A percentile compares a stretch with the other conserved stretches of the same genome.
These are phyloP conservation scores for Eutolmus rufibarbis DNA, from an alignment of 2,888 invertebrate species.

Conservation along the genomic window DNA sequence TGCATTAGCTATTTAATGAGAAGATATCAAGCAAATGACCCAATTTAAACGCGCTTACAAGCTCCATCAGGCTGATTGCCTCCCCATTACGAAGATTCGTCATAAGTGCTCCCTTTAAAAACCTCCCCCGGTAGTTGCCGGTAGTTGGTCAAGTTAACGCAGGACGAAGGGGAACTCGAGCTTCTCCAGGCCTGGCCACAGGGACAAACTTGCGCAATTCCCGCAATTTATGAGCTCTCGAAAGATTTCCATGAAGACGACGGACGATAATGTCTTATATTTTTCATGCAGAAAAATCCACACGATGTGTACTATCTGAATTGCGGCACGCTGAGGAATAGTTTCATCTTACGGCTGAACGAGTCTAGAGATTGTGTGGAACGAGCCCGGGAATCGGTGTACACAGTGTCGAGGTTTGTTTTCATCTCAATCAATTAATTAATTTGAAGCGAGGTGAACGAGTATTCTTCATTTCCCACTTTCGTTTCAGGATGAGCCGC, in stretches of 20 bases:
- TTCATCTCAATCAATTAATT: background rate
- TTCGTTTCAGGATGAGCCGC: constrained; percentile 58
- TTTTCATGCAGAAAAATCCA: constrained; percentile 56
- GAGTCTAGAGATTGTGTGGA: constrained; percentile 62
- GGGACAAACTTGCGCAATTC: background rate
- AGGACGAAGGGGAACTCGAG: background rate
- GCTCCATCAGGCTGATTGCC: background rate
- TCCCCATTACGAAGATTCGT: background rate
- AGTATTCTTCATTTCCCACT: background rate
- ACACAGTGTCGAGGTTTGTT: constrained; percentile 57
- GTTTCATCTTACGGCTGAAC: constrained; percentile 62
- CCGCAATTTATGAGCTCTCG: background rate
- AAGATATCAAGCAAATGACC: constrained; percentile 9
- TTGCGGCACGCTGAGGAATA: constrained; percentile 62
- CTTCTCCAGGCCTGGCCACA: background rate
- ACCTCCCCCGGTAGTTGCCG: background rate
- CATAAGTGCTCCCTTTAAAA: background rate
- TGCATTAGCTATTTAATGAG: background rate
- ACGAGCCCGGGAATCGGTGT: constrained; percentile 60
- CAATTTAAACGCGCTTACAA: background rate
- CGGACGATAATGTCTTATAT: background rate
- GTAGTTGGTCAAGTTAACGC: background rate
- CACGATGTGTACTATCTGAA: constrained; percentile 61
- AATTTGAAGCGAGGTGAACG: background rate
- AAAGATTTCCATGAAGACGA: background rate